Base-by-base conservation (phyloP, 2,888 invertebrate species). In the Zonitis immaculata region DNA sequence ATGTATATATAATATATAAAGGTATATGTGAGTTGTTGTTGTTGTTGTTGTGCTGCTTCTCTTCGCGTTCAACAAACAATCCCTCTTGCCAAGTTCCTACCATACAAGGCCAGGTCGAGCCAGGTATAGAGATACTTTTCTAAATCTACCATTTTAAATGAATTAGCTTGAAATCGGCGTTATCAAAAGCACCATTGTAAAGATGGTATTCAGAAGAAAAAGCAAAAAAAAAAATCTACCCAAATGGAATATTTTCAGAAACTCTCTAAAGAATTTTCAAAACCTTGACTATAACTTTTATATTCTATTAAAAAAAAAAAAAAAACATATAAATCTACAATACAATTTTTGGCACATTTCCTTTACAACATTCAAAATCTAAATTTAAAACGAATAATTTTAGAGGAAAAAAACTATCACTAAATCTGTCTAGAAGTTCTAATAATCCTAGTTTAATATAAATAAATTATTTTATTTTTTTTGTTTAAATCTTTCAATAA, bases 31-130 rank as follows among this genome's bases (percentile, higher is more conserved):
- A n/a, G n/a, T n/a, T n/a, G n/a, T n/a, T 18, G 16, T 16, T 35
- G 35, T 35, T 35, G 18, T 35, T 35, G 35, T 35, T 35, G 35
- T 35, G 35, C 35, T 35, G 35, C 35, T 35, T 35, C 35, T 35
- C 35, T 35, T 35, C 35, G 35, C 35, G 35, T 35, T 35, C 35
- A 35, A 35, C 35, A 35, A 35, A 35, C 35, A 35, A 35, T 35
- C 35, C 35, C 35, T 35, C 35, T 35, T 35, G 35, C 35, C 35
- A 35, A 35, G 35, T 35, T 35, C 35, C 35, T 35, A 35, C 35
- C 35, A 35, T 35, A 35, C 35, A 35, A 35, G 35, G 35, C 35
- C 35, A 35, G 35, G 35, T 35, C 35, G 35, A 35, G 35, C 35
- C 35, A 35, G 35, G 35, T 35, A n/a, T n/a, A n/a, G n/a, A 35